Evolutionary conservation across 2,888 invertebrate species (phyloP).

Genomic region (Clusia tigrina): DNA sequence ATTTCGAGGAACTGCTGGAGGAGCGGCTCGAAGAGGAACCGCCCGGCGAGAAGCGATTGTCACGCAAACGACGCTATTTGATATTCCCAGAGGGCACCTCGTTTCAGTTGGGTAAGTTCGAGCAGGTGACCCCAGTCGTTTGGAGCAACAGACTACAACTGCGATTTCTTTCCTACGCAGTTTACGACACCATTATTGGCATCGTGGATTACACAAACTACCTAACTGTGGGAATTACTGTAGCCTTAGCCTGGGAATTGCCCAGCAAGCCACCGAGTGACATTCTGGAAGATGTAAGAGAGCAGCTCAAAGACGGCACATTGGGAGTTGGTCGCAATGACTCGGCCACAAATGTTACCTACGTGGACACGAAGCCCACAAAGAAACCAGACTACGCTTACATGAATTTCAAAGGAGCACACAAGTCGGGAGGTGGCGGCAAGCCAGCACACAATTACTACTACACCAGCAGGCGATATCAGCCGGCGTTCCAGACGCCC

Average conservation of each 20-base stretch:
- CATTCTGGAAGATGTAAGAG: conserved; percentile 50
- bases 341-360: conserved; percentile 48
- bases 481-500: conserved; percentile 44
- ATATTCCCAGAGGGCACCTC: conserved; percentile 67
- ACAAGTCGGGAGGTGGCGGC: background rate
- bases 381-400: conserved; percentile 36
- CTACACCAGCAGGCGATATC: conserved; percentile 31
- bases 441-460: conserved; percentile 38
- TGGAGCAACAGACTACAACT: too few species aligned
- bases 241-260: conserved; percentile 79
- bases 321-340: conserved; percentile 57
- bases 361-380: conserved; percentile 38
- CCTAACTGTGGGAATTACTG: conserved; percentile 76
- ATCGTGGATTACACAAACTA: conserved; percentile 62
- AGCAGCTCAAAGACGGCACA: conserved; percentile 55
- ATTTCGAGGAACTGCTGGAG: conserved; percentile 21
- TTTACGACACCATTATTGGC: conserved; percentile 61
- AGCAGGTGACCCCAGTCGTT: too few species aligned
- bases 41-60: conserved; percentile 53
- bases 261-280: conserved; percentile 71
- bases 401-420: conserved; percentile 19
- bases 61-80: conserved; percentile 65
- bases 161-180: conserved; percentile 44
- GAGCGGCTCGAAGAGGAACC: too few species aligned
- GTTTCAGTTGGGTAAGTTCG: conserved; percentile 63